A percentile compares a stretch with the other conserved stretches of the same genome.
Conservation (phyloP, 2,113 vertebrate genomes). For the Bucco capensis region DNA sequence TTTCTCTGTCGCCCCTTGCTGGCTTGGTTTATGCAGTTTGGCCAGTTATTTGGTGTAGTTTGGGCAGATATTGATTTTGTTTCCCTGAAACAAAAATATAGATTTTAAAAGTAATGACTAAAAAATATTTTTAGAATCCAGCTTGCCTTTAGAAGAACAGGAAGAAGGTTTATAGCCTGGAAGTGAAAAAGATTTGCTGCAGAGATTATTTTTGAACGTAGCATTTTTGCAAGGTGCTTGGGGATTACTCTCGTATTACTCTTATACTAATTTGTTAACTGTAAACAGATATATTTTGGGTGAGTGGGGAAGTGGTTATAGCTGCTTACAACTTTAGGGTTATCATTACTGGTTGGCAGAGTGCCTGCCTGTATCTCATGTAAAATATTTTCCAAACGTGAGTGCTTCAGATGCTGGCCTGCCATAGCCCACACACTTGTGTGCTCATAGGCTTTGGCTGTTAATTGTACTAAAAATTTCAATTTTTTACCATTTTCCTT, state of each 20-base stretch:
- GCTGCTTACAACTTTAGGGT: background rate
- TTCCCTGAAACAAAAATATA: background rate
- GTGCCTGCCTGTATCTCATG: background rate
- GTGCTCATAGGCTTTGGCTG: background rate
- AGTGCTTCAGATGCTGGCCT: background rate
- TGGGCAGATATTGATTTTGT: background rate
- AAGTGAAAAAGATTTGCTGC: background rate
- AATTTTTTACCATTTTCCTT: background rate
- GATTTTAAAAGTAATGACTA: background rate
- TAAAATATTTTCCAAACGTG: background rate
- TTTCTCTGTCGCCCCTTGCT: background rate
- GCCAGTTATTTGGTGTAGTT: background rate
- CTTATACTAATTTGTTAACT: background rate
- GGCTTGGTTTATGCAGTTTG: background rate
- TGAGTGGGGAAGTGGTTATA: background rate
- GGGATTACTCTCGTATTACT: background rate
- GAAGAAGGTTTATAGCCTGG: background rate
- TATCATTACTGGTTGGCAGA: background rate
- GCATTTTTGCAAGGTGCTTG: background rate
- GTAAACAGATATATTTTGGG: background rate
- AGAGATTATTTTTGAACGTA: background rate
- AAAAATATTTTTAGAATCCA: background rate
- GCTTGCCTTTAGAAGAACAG: background rate
- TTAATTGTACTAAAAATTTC: background rate
- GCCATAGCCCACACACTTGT: background rate